phyloP scores from a whole-genome alignment of 2,113 vertebrate genomes.

The Takifugu flavidus region DNA sequence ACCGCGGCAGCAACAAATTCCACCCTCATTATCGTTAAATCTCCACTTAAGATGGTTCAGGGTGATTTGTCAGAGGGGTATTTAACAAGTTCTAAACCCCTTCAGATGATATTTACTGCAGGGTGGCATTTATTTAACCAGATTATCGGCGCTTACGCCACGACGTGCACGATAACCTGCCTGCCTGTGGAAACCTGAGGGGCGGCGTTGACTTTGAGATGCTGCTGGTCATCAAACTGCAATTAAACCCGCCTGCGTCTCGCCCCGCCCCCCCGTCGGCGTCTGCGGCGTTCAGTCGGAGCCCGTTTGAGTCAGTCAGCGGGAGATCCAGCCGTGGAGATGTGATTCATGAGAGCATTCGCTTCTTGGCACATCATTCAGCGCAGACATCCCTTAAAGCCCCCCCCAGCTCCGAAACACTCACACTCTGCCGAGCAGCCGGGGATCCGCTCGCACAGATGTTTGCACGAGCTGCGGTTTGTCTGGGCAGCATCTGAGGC shows the following conservation, averaged over 20 bases:
- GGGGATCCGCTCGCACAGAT: conserved; percentile 41
- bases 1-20: neutral
- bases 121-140: conserved; percentile 47
- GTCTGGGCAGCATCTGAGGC: conserved; percentile 34
- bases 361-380: conserved; percentile 43
- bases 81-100: conserved; percentile 53
- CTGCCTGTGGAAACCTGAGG: conserved; percentile 36
- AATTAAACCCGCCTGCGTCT: conserved; percentile 53
- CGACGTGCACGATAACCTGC: conserved; percentile 14
- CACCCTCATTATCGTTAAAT: conserved; percentile 17
- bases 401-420: conserved; percentile 30
- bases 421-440: conserved; percentile 46
- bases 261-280: conserved; percentile 44
- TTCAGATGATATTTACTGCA: conserved; percentile 58
- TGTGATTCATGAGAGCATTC: conserved; percentile 57
- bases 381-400: conserved; percentile 19
- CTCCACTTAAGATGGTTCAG: neutral
- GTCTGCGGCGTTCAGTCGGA: conserved; percentile 56
- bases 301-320: conserved; percentile 50
- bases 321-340: conserved; percentile 61
- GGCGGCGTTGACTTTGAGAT: conserved; percentile 54
- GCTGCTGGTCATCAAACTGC: conserved; percentile 60
- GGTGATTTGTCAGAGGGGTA: neutral
- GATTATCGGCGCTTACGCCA: conserved; percentile 52
- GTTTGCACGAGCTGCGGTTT: conserved; percentile 41